Evolutionary conservation across 2,113 vertebrate species (phyloP).

Genomic region (Cryptomyrus ogoouensis): DNA sequence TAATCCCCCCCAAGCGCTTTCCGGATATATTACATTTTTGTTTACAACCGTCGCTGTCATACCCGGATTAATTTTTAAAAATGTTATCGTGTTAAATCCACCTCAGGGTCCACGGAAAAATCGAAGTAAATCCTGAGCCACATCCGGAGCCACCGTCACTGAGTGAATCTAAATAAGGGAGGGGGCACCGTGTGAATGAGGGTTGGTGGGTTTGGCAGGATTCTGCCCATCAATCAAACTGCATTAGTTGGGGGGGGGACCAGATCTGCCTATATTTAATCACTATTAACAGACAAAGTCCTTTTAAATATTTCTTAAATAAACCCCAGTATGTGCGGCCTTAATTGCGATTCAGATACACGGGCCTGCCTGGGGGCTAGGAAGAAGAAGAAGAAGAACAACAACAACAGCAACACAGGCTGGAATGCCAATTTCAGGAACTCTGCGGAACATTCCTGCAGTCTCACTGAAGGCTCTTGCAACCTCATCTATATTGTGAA

Average conservation of each 20-base stretch:
- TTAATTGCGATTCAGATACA: background rate
- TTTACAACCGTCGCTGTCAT: background rate
- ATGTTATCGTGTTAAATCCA: background rate
- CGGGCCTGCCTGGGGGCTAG: background rate
- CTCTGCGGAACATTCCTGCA: background rate
- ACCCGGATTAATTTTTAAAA: slow-evolving; percentile 4
- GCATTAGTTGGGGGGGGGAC: background rate
- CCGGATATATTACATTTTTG: background rate
- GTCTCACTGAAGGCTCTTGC: background rate
- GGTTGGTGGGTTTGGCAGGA: background rate
- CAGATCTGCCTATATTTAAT: background rate
- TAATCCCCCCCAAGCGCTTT: background rate
- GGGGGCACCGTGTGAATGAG: background rate
- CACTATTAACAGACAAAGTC: background rate
- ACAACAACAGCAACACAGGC: background rate
- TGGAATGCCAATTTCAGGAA: background rate
- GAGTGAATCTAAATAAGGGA: background rate
- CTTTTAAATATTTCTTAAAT: background rate
- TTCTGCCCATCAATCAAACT: background rate
- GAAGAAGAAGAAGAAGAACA: too few relatives aligned
- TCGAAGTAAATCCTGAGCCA: background rate
- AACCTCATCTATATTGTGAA: background rate
- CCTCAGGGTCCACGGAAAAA: background rate
- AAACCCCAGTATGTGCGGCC: background rate
- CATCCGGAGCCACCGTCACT: background rate